Percentiles rank a stretch among this genome's conserved stretches.
Conservation (phyloP, 2,113 vertebrate species). For the Thinocorus orbignyianus region DNA sequence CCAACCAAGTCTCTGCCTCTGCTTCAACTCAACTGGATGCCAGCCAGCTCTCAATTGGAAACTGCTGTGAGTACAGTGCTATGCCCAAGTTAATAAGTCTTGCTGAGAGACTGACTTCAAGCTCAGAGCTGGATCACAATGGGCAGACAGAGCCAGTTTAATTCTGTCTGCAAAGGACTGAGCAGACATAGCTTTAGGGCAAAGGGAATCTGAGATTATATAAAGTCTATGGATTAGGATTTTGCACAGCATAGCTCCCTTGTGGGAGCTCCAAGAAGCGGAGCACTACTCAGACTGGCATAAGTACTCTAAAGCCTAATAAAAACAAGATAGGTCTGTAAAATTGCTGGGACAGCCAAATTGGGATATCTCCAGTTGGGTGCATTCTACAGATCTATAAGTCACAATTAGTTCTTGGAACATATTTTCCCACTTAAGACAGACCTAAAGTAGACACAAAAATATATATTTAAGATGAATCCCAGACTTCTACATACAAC, state of each 20-base stretch:
- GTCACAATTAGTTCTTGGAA: background rate
- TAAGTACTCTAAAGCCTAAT: background rate
- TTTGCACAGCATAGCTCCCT: background rate
- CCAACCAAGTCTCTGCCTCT: background rate
- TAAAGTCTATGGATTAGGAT: background rate
- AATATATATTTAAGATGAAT: background rate
- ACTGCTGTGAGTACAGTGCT: background rate
- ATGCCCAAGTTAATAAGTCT: background rate
- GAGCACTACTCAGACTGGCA: background rate
- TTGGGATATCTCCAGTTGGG: background rate
- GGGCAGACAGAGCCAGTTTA: background rate
- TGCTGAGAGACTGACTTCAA: background rate
- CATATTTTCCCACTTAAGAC: background rate
- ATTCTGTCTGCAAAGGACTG: background rate
- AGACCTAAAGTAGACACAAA: background rate
- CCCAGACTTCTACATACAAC: background rate
- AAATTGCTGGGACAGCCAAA: background rate
- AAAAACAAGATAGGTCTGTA: background rate
- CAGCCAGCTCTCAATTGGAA: background rate
- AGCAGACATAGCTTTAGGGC: background rate
- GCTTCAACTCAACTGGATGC: background rate
- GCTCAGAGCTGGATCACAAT: background rate
- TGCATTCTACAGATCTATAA: background rate
- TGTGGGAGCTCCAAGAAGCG: background rate
- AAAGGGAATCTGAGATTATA: background rate